Base-by-base conservation (phyloP, 2,113 vertebrate genomes). In the Mirza zaza region DNA sequence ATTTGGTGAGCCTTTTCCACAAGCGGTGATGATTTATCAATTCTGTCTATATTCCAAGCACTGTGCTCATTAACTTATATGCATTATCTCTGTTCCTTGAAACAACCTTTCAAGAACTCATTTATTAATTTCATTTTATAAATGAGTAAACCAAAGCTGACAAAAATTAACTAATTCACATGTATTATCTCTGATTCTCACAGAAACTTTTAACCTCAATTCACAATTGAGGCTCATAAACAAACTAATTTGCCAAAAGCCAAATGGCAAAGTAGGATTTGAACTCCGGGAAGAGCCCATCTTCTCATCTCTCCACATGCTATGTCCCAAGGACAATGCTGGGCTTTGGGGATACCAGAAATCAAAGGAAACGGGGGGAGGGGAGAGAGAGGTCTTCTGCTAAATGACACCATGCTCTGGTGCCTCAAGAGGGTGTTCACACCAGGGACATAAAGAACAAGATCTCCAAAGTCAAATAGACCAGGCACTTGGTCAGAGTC, bases 121-220 rank as follows among this genome's bases (percentile, higher is more conserved):
- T 15, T 87, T 94, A 59, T 39, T 79, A 89, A 89, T 93, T 95
- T 97, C 39, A 55, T 32, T 92, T 96, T 83, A 73, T 77, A 89
- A 77, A 59, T 76, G 5, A 68, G 21, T 68, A 96, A 79, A 86
- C 59, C 36, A 82, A 88, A 61, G 25, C 25, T 82, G 82, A 61
- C n/a, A 86, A 91, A 95, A 86, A 50, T 89, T 81, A 86, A 85
- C 65, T 57, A 27, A 91, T 93, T 92, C 61, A n/a, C 34, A 21
- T 36, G 34, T 70, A 21, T 61, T 61, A 61, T 61, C n/a, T 90
- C 68, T 39, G 39, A 91, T 73, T 81, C 55, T 79, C n/a, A 45
- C 13, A 95, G 15, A 90, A 92, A 82, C 13, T 4, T 77, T 73
- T 92, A 93, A 96, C 21, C 92, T 20, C 21, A 80, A 32, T 48